Evolutionary conservation across 2,888 invertebrate species (phyloP), one percentile per base, ranked within the genome.

Genomic region (Carpatolechia fugitivella): DNA sequence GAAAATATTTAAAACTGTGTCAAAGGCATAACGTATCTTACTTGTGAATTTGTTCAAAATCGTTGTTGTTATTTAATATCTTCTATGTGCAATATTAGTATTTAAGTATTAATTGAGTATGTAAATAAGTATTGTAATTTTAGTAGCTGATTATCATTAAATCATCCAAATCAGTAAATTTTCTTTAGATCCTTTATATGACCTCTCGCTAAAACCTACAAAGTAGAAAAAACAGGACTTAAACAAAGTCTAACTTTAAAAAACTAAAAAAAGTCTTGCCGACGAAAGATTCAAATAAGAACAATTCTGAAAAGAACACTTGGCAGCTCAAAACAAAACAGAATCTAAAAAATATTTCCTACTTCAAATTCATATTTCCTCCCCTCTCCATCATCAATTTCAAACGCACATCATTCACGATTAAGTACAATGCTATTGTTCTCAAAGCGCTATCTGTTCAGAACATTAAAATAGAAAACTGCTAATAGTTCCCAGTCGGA

Each of bases 51-150:
- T 54, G 55, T 58, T 70, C 73, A 64, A 71, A 66, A 72, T 78
- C 67, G 75, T 83, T 85, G 81, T 85, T 86, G 83, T 87, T 88
- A 77, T 74, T 81, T 78, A 77, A 63, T 69, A 80, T 78, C 62
- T 60, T 77, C 71, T 70, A 78, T 75, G 89, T 90, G 90, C 90
- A 90, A 90, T 90, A 90, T 82, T 90, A 88, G 74, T 62, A 72
- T 51, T 74, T 85, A 88, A 81, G 78, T 76, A 76, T 80, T 84
- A 73, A 78, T 80, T 85, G 74, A 79, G 82, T 83, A 77, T 90
- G 89, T 90, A 89, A 81, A 90, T 89, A 89, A 81, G 89, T 89
- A 87, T 62, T 59, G 65, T 68, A 71, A 62, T 67, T 70, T 64
- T 74, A 72, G 71, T 76, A 84, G 79, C 69, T 55, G 65, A 57